These are phyloP conservation scores for Nesidiocoris tenuis DNA, from an alignment of 2,888 invertebrate genomes.

Conservation along the genomic window DNA sequence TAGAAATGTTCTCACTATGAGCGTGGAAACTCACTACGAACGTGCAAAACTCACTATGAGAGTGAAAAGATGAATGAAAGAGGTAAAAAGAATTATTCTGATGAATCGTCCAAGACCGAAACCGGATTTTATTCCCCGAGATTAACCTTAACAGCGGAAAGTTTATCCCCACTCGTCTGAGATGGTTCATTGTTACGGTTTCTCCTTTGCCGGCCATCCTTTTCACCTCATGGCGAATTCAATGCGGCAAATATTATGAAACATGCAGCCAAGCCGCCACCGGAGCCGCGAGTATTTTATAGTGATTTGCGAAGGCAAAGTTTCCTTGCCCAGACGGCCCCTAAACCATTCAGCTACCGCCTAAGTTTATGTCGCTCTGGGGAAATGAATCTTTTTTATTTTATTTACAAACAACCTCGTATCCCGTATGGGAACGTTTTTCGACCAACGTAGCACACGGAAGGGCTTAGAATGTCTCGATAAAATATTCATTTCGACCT, in stretches of 20 bases:
- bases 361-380: conserved; percentile 20
- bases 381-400: conserved; percentile 25
- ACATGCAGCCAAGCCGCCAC: not conserved
- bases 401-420: conserved; percentile 2
- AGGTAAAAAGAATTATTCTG: too few species aligned
- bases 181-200: not conserved
- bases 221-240: not conserved
- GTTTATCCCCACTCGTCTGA: too few species aligned
- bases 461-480: not conserved
- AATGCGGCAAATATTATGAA: not conserved
- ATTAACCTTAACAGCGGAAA: too few species aligned
- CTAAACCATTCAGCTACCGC: not conserved
- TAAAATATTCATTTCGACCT: too few species aligned
- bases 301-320: conserved; percentile 3
- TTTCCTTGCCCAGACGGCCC: not conserved
- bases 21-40: too few species aligned
- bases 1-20: too few species aligned
- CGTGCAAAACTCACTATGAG: too few species aligned
- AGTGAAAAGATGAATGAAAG: too few species aligned
- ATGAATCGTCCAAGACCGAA: too few species aligned
- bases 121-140: too few species aligned
- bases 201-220: not conserved
- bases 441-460: not conserved
- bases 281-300: not conserved
- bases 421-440: not conserved